Evolutionary conservation across 2,113 vertebrate genomes (phyloP).

Genomic region (Casuarius casuarius): DNA sequence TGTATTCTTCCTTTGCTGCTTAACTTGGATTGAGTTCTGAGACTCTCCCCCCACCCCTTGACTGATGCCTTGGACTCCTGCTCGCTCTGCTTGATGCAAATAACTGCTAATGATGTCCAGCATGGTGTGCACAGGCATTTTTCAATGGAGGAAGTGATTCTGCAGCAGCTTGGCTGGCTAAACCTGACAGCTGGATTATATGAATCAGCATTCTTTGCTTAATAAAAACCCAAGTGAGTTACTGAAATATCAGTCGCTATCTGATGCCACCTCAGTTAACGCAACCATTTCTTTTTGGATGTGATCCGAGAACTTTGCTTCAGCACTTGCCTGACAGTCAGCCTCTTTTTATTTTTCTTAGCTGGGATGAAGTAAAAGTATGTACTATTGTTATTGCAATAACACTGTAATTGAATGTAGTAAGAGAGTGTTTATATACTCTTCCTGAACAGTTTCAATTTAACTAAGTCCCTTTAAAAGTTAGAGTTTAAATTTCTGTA

Average conservation of each 20-base stretch:
- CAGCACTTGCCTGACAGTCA: background rate
- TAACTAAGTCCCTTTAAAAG: background rate
- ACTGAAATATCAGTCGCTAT: background rate
- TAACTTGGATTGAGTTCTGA: background rate
- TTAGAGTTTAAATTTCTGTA: background rate
- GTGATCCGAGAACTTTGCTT: background rate
- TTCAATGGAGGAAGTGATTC: background rate
- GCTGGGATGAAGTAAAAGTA: background rate
- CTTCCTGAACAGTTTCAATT: background rate
- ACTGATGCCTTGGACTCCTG: background rate
- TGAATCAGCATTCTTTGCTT: slow-evolving; percentile 18
- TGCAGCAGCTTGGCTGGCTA: background rate
- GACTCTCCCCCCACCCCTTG: background rate
- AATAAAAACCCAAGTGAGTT: slow-evolving; percentile 41
- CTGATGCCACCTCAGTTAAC: slow-evolving; percentile 5
- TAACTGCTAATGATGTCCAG: background rate
- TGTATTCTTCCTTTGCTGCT: background rate
- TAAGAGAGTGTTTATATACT: slow-evolving; percentile 13
- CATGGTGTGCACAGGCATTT: background rate
- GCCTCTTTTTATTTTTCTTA: background rate
- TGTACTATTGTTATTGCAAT: background rate
- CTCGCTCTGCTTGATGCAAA: background rate
- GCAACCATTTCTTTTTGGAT: background rate
- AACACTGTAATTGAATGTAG: background rate
- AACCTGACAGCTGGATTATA: background rate